These are phyloP conservation scores for Eupithecia dodoneata DNA, from an alignment of 2,888 invertebrate species.

Conservation along the genomic window DNA sequence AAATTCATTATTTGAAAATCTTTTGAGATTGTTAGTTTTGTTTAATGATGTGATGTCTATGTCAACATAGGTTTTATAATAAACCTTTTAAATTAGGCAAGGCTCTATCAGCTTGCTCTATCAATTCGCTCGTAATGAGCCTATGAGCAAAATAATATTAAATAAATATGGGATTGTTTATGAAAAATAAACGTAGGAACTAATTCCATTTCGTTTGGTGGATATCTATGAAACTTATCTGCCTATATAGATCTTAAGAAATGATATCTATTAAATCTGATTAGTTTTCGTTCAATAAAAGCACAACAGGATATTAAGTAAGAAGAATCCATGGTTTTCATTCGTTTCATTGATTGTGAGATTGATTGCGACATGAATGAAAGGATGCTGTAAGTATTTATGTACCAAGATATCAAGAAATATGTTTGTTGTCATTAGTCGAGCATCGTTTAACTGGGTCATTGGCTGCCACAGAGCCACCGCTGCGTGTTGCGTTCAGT, in stretches of 20 bases:
- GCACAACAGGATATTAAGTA: neutral
- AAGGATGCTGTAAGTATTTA: conserved; percentile 15
- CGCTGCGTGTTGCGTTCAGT: conserved; percentile 70
- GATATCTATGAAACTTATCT: too few relatives aligned
- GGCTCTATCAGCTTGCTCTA: neutral
- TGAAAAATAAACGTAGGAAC: too few relatives aligned
- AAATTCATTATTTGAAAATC: neutral
- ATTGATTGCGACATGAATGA: conserved; percentile 3
- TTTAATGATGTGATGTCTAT: neutral
- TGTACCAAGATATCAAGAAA: conserved; percentile 48
- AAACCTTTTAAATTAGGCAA: neutral
- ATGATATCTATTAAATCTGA: neutral
- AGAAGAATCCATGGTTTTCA: neutral
- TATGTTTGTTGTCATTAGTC: conserved; percentile 61
- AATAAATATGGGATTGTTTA: too few relatives aligned
- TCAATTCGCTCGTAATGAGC: neutral
- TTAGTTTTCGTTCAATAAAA: neutral
- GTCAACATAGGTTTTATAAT: neutral
- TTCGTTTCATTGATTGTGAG: neutral
- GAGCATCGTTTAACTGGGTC: conserved; percentile 72
- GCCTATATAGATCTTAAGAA: too few relatives aligned
- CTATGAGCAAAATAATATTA: too few relatives aligned
- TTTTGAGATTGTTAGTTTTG: neutral
- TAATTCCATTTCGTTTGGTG: too few relatives aligned
- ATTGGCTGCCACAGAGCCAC: conserved; percentile 74